Percentiles rank a stretch among this genome's conserved stretches.
phyloP scores from a whole-genome alignment of 1,140 invertebrate species.

The Conus betulinus region DNA sequence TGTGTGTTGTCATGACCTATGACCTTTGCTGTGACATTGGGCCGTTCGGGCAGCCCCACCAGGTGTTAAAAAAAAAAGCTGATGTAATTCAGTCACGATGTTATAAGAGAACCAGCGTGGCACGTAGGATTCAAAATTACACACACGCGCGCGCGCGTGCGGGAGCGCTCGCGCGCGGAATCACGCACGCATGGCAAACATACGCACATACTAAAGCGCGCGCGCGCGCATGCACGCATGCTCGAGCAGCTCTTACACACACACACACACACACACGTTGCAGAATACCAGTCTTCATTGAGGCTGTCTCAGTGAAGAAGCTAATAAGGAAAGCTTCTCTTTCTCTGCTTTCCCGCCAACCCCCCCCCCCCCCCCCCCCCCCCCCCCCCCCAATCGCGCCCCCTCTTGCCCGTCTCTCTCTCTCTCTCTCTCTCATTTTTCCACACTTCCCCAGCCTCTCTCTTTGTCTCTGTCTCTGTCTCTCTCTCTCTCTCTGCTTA shows the following conservation, averaged over 20 bases:
- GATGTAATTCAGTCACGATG: no score
- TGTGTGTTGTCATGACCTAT: no score
- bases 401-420: not conserved
- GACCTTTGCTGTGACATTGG: no score
- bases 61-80: no score
- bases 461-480: not conserved
- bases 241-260: not conserved
- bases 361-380: not conserved
- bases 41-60: no score
- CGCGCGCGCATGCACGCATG: no score
- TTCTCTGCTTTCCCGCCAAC: not conserved
- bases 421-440: not conserved
- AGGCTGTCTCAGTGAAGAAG: not conserved
- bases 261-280: not conserved
- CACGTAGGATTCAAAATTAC: no score
- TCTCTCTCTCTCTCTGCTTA: not conserved
- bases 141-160: no score
- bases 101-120: no score
- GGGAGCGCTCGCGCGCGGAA: no score
- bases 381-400: not conserved
- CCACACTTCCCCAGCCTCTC: not conserved
- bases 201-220: no score
- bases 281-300: not conserved
- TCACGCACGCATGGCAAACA: no score
- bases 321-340: not conserved